A percentile compares a stretch with the other conserved stretches of the same genome.
These are phyloP conservation scores for Oophaga sylvatica DNA, from an alignment of 2,797 vertebrate genomes.

Conservation along the genomic window DNA sequence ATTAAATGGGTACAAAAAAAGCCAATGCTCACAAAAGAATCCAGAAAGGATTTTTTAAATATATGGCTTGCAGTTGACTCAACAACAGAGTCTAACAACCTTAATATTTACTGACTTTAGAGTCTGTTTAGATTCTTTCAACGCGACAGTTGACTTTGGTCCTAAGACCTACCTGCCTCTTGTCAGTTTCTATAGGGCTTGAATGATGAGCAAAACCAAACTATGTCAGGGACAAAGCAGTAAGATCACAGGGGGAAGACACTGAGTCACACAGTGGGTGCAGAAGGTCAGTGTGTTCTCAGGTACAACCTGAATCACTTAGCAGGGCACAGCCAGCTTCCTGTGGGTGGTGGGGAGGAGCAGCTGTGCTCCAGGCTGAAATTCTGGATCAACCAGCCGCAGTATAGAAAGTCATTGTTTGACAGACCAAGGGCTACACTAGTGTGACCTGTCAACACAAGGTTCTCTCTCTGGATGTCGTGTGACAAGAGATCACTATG, in stretches of 20 bases:
- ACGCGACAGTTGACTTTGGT: not conserved
- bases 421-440: not conserved
- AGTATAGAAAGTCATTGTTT: not conserved
- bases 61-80: too few relatives aligned
- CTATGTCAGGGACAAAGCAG: constrained; percentile 16
- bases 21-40: too few relatives aligned
- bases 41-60: too few relatives aligned
- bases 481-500: not conserved
- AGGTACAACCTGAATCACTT: constrained; percentile 42
- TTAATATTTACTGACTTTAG: not conserved
- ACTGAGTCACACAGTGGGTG: constrained; percentile 24
- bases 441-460: not conserved
- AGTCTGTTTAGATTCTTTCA: not conserved
- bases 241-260: not conserved
- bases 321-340: constrained; percentile 30
- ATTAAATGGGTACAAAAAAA: too few relatives aligned
- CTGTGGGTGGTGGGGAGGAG: constrained; percentile 10
- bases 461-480: not conserved
- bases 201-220: constrained; percentile 8
- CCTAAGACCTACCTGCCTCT: not conserved
- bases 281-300: constrained; percentile 57
- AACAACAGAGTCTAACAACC: too few relatives aligned
- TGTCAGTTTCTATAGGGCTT: constrained; percentile 6
- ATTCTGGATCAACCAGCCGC: constrained; percentile 3
- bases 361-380: constrained; percentile 3